Evolutionary conservation across 1,140 invertebrate genomes (phyloP).

Genomic region (Maniola jurtina): DNA sequence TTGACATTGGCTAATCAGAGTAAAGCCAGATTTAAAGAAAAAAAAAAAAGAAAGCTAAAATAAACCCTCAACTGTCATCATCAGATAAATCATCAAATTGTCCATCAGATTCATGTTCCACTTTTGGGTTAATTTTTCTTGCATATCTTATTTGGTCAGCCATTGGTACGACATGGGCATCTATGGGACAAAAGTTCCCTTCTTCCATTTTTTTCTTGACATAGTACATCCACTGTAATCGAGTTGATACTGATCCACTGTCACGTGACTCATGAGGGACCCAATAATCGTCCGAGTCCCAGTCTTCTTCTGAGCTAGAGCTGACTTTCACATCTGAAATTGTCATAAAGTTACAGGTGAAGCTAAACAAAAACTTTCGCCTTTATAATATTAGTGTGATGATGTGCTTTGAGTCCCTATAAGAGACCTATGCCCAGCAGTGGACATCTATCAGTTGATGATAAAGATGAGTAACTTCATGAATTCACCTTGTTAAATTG

Average conservation of each 20-base stretch:
- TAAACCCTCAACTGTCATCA: constrained; percentile 51
- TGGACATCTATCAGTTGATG: no score
- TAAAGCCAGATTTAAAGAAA: no score
- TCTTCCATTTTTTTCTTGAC: constrained; percentile 55
- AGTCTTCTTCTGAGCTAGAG: constrained; percentile 58
- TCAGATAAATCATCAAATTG: constrained; percentile 65
- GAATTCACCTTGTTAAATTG: constrained; percentile 50
- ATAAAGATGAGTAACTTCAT: no score
- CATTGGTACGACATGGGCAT: constrained; percentile 46
- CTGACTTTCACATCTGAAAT: constrained; percentile 35
- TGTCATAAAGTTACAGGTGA: neutral
- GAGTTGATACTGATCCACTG: constrained; percentile 10
- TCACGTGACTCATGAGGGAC: constrained; percentile 35
- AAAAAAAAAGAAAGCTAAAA: no score
- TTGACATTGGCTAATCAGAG: no score
- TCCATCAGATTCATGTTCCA: constrained; percentile 47
- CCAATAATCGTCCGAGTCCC: constrained; percentile 69
- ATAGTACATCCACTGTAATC: constrained; percentile 47
- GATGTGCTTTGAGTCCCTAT: no score
- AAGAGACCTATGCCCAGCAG: no score
- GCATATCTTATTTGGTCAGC: constrained; percentile 53
- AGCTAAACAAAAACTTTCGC: no score
- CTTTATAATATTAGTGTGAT: no score
- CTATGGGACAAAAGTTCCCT: constrained; percentile 66
- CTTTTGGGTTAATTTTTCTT: constrained; percentile 41